Conservation (phyloP, 1,140 invertebrate species). For the Drosophila orosa region DNA sequence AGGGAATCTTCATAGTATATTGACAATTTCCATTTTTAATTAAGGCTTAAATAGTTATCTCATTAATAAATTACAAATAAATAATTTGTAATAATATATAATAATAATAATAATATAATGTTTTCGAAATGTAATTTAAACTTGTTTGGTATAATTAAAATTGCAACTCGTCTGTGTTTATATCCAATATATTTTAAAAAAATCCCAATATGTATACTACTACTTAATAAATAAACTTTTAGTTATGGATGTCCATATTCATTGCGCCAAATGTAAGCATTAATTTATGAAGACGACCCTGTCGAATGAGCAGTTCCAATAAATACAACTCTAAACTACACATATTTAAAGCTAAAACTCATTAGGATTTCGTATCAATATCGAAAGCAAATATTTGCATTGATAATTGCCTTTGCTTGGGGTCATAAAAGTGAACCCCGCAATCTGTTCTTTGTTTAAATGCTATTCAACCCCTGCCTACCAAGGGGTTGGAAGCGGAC, state of each 20-base stretch:
- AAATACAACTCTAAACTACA: not conserved
- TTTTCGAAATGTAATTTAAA: too few species aligned
- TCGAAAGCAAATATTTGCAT: slow-evolving; percentile 43
- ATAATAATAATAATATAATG: too few species aligned
- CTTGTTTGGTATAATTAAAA: not conserved
- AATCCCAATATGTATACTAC: too few species aligned
- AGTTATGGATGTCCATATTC: not conserved
- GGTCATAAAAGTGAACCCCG: slow-evolving; percentile 17
- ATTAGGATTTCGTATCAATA: slow-evolving; percentile 18
- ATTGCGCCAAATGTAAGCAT: not conserved
- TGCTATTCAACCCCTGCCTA: slow-evolving; percentile 33
- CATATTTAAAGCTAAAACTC: not conserved
- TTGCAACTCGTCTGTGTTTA: too few species aligned
- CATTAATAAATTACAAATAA: too few species aligned
- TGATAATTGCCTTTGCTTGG: slow-evolving; percentile 36
- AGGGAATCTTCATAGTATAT: too few species aligned
- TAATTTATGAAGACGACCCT: not conserved
- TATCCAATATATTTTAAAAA: too few species aligned
- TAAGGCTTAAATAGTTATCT: too few species aligned
- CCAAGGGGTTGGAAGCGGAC: slow-evolving; percentile 41
- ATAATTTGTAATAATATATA: too few species aligned
- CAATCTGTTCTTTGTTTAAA: slow-evolving; percentile 46
- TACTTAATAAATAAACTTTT: too few species aligned
- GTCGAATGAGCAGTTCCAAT: not conserved
- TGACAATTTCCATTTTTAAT: too few species aligned